Base-by-base conservation (phyloP, 2,113 vertebrate species). In the Amphiprion ocellaris region DNA sequence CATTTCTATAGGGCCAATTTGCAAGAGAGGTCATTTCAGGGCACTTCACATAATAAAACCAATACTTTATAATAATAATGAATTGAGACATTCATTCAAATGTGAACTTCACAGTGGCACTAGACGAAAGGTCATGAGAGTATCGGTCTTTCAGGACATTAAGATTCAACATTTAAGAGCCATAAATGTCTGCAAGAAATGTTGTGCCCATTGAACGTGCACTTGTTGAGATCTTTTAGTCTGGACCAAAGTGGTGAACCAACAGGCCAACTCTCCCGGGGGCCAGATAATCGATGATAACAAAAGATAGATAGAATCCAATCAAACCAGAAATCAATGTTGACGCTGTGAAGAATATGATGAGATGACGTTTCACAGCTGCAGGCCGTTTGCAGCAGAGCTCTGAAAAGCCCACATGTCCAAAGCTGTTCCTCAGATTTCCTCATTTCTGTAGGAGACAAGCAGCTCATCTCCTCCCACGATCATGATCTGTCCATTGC, bases 381-480 rank as follows among this genome's bases (percentile, higher is more conserved):
- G n/a, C 56, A 75, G 69, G 47, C 52, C 10, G 26, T 62, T 71
- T 75, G 28, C 49, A 60, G 50, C 8, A 28, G 52, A 80, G 66
- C 26, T 62, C 47, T 47, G 1, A 2, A 78, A 74, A 10, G 52
- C 54, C 10, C 15, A 12, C 11, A 70, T 80, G 82, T 87, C 87
- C 69, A 79, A 69, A 84, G 46, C 39, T 61, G 74, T 87, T 76
- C 5, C 28, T 37, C 10, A 68, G 60, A 56, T 70, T 59, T 65
- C 63, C 15, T 66, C 44, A 7, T n/a, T 70, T 61, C 66, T 65
- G 49, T 33, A 81, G 53, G 16, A 68, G 59, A 79, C 37, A 41
- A 60, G 77, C 26, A 10, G 54, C 74, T 71, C 74, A 70, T 56
- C 55, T 4, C 11, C 30, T 64, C 26, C 17, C 59, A 46, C 30